Evolutionary conservation across 2,797 vertebrate genomes (phyloP).

Genomic region (Myotis myotis): DNA sequence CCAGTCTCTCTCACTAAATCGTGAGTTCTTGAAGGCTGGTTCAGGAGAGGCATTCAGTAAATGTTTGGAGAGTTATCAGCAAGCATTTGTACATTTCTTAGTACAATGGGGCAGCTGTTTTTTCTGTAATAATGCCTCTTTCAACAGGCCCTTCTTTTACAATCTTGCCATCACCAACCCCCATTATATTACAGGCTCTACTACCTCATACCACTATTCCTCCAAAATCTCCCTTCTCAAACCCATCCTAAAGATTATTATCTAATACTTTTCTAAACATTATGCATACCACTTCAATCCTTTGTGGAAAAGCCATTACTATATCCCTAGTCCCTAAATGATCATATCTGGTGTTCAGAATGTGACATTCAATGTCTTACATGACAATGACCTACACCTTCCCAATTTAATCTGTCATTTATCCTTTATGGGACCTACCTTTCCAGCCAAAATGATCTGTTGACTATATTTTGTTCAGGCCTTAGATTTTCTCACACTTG

Average conservation of each 20-base stretch:
- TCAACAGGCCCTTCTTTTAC: neutral
- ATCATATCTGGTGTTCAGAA: neutral
- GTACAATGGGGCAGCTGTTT: neutral
- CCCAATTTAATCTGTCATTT: neutral
- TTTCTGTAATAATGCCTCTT: neutral
- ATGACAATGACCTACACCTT: neutral
- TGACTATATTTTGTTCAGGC: neutral
- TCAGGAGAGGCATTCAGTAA: neutral
- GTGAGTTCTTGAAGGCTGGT: neutral
- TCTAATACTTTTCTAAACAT: neutral
- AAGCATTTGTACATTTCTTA: neutral
- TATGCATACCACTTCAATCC: neutral
- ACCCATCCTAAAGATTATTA: neutral
- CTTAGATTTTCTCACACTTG: neutral
- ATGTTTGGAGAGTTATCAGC: neutral
- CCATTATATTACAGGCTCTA: neutral
- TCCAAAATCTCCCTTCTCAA: neutral
- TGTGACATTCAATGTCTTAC: neutral
- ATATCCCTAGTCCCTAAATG: neutral
- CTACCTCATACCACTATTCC: neutral
- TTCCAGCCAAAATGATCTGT: neutral
- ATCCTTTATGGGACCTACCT: neutral
- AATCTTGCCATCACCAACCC: neutral
- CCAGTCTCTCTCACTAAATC: neutral
- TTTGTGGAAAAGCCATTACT: neutral